Base-by-base conservation (phyloP, 2,113 vertebrate genomes). In the Oceanodroma tethys region DNA sequence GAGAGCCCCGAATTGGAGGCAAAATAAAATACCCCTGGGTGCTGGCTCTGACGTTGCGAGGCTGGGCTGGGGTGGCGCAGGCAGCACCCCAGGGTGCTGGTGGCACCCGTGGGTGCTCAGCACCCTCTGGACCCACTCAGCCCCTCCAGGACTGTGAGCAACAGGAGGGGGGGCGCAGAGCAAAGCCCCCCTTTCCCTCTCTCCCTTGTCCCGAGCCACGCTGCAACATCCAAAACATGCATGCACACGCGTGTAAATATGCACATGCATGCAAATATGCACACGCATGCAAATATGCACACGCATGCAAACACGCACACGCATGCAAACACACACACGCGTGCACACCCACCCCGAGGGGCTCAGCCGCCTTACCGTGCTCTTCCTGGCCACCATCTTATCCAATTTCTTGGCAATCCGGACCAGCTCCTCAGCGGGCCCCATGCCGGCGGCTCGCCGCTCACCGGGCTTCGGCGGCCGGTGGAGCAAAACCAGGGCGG, bases 301-400 rank as follows among this genome's bases (percentile, higher is more conserved):
- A 50, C 6, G 7, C 5, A 4, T 36, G 11, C 6, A 29, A 43
- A 43, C 4, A 3, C 15, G 56, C 34, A 34, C 30, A 19, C 1
- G 13, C 9, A 13, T n/a, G 34, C 34, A 10, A 23, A 23, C n/a
- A n/a, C n/a, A n/a, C n/a, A n/a, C 17, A 21, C 34, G 9, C 2
- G 4, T 25, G 21, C 26, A 18, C 47, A 3, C 43, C 9, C 15
- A 0, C 19, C 29, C 68, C 36, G 29, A 7, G 25, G 25, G 47
- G 34, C 52, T 66, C 43, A 0, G 65, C 67, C 79, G 73, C 84
- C 99, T 99, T 98, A 99, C 99, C 99, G 97, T 99, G 98, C 97
- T 99, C 97, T 99, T 99, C 98, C 98, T 98, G 97, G 99, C 98
- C 98, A 99, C 99, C 99, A 99, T 99, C 98, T 99, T 99, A 98